Base-by-base conservation (phyloP, 2,888 invertebrate genomes). In the Ormia ochracea region DNA sequence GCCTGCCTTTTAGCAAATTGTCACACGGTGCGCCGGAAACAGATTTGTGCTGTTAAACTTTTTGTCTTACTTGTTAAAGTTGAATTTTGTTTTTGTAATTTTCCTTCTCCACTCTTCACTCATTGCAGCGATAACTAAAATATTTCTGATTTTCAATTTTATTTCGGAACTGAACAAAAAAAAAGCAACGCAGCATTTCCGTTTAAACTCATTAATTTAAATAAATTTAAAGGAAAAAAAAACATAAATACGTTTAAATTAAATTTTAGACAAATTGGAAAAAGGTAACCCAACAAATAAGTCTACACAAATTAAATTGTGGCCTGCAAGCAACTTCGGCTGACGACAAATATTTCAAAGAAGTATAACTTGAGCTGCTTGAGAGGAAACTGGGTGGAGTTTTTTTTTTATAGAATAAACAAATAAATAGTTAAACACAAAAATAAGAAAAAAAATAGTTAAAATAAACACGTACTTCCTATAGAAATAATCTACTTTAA, bases 141-240 rank as follows among this genome's bases (percentile, higher is more conserved):
- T 14, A n/a, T 66, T 45, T 41, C 23, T 12, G 23, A 12, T 33
- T 72, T 50, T 45, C 19, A 14, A 21, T 36, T 17, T 52, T 23
- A 3, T 17, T 41, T 50, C 14, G 50, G 28, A 28, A 28, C 26
- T 28, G 9, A 68, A 41, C 10, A 54, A 31, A 66, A 45, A 36
- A 21, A 61, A 50, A n/a, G n/a, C 7, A 56, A 36, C 10, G 36
- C 23, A 73, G 4, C 31, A 31, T 61, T 75, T 75, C 75, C 75
- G 75, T 54, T 61, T 17, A 61, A 75, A 54, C 12, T 75, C 61
- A 52, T 75, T 68, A 61, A 68, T 14, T 50, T 69, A 10, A 69
- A 75, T 28, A 33, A 68, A 54, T 19, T 54, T 31, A 4, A 65
- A 45, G 36, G 4, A 9, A 23, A 33, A 26, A 21, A 31, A 31